A percentile compares a stretch with the other conserved stretches of the same genome.
Evolutionary conservation across 2,113 vertebrate genomes (phyloP).

Genomic region (Pardalotus punctatus): DNA sequence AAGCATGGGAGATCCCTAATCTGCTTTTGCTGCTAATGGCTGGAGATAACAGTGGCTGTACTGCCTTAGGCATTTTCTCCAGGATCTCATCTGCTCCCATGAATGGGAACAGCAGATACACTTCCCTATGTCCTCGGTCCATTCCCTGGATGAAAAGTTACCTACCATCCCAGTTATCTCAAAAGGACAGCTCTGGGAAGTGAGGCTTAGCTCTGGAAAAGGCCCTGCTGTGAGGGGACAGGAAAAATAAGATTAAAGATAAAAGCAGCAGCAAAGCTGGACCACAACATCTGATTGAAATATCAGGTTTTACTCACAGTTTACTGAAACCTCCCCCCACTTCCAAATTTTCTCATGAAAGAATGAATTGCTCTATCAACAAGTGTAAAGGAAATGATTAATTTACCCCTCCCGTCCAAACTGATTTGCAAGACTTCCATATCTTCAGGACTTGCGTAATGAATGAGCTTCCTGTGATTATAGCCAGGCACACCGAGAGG

Average conservation of each 20-base stretch:
- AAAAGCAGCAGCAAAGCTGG: neutral
- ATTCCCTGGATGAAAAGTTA: neutral
- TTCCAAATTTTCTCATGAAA: slow-evolving; percentile 19
- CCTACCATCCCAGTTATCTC: neutral
- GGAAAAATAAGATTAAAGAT: neutral
- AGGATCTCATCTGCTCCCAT: neutral
- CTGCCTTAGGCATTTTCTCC: neutral
- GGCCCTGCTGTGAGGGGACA: neutral
- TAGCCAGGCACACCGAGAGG: neutral
- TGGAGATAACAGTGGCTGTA: neutral
- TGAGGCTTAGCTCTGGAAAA: neutral
- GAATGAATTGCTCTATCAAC: slow-evolving; percentile 42
- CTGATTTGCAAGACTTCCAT: slow-evolving; percentile 42
- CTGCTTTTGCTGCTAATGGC: neutral
- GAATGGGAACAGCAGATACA: neutral
- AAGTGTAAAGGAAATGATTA: slow-evolving; percentile 62
- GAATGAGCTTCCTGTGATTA: slow-evolving; percentile 60
- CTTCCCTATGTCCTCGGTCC: neutral
- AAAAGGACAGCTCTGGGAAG: neutral
- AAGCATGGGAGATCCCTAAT: neutral
- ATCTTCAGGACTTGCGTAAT: slow-evolving; percentile 36
- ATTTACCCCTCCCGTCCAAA: slow-evolving; percentile 49
- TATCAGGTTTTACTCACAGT: slow-evolving; percentile 7
- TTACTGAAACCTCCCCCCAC: neutral
- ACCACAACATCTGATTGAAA: neutral